phyloP scores from a whole-genome alignment of 2,888 invertebrate genomes.

The Acanthoscelides obtectus region DNA sequence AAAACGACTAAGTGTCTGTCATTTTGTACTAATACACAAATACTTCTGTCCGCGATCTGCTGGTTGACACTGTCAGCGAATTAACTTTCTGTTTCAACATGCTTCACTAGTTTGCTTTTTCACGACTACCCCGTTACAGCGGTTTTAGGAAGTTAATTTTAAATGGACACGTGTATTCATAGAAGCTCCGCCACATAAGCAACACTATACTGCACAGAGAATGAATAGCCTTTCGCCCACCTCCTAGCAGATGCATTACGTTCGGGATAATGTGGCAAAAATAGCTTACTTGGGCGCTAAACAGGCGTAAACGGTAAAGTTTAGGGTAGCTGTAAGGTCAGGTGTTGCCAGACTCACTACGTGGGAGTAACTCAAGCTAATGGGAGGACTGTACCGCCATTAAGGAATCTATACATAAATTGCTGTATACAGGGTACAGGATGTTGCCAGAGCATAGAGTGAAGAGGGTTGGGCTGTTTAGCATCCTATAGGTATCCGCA shows the following conservation, averaged over 20 bases:
- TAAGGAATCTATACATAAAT: background rate
- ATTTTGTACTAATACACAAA: too few species aligned
- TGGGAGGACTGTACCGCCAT: background rate
- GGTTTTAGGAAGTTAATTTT: background rate
- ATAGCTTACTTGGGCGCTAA: background rate
- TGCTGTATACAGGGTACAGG: too few species aligned
- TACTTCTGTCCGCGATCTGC: too few species aligned
- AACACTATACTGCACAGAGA: background rate
- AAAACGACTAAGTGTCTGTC: too few species aligned
- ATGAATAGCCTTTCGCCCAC: background rate
- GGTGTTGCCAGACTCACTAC: background rate
- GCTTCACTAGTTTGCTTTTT: too few species aligned
- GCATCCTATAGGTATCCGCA: too few species aligned
- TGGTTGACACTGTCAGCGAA: too few species aligned
- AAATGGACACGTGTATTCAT: background rate
- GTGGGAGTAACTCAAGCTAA: background rate
- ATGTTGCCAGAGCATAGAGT: too few species aligned
- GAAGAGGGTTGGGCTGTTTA: too few species aligned
- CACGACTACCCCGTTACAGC: too few species aligned
- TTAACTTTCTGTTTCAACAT: too few species aligned
- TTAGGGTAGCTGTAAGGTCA: background rate
- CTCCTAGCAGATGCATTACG: background rate
- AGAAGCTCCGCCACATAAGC: background rate
- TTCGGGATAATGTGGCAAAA: background rate
- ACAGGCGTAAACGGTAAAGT: background rate